Evolutionary conservation across 2,113 vertebrate species (phyloP).

Genomic region (Chunga burmeisteri): DNA sequence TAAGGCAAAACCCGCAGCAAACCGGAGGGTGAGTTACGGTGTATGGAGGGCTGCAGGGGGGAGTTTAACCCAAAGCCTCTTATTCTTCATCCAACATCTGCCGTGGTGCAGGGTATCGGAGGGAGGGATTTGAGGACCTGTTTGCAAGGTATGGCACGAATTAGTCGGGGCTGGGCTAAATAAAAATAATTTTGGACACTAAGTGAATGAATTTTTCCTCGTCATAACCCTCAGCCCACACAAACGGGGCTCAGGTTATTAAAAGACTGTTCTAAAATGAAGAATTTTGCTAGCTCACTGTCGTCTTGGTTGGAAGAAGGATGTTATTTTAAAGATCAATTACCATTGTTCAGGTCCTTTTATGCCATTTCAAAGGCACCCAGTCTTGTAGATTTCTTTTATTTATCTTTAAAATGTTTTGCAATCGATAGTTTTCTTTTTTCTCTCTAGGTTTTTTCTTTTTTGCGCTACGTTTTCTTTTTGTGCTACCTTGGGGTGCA

Average conservation of each 20-base stretch:
- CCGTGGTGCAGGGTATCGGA: not conserved
- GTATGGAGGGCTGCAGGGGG: not conserved
- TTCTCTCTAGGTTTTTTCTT: not conserved
- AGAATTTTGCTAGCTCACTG: not conserved
- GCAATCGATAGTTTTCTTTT: not conserved
- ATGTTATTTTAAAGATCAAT: not conserved
- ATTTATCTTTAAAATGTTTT: conserved; percentile 3
- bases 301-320: not conserved
- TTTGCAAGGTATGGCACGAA: not conserved
- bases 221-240: not conserved
- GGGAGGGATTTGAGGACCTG: not conserved
- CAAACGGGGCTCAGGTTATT: not conserved
- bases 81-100: not conserved
- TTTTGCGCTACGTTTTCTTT: not conserved
- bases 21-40: not conserved
- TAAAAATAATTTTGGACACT: not conserved
- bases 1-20: not conserved
- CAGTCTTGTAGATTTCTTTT: not conserved
- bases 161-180: not conserved
- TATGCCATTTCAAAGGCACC: not conserved
- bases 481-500: conserved; percentile 6
- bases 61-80: not conserved
- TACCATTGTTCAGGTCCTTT: not conserved
- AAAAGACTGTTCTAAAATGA: not conserved
- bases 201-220: not conserved